Evolutionary conservation across 2,888 invertebrate species (phyloP).

Genomic region (Epinotia bilunana): DNA sequence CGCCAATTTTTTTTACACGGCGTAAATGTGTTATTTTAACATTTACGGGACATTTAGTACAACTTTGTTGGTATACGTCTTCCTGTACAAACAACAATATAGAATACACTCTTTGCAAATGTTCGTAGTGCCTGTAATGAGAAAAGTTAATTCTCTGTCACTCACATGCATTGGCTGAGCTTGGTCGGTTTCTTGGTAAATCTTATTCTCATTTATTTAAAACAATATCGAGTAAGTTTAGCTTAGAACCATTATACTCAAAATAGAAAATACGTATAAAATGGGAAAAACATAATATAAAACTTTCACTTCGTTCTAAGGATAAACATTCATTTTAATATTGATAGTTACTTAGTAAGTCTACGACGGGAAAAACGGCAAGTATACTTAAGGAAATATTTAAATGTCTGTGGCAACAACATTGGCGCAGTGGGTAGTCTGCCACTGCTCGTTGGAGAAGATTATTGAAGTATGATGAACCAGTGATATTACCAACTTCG

Average conservation of each 20-base stretch:
- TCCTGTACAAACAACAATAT: constrained; percentile 3
- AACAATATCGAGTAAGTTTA: neutral
- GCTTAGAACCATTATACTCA: neutral
- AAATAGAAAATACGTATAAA: neutral
- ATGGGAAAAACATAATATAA: neutral
- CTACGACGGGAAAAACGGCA: constrained; percentile 2
- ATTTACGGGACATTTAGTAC: constrained; percentile 16
- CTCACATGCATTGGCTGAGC: constrained; percentile 28
- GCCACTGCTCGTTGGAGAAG: constrained; percentile 20
- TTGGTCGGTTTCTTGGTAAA: constrained; percentile 9
- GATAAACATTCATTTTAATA: constrained; percentile 4
- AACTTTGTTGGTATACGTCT: constrained; percentile 14
- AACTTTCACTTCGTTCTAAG: constrained; percentile 11
- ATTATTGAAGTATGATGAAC: constrained; percentile 16
- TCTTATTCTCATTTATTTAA: neutral
- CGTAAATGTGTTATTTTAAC: constrained; percentile 14
- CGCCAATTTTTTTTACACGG: constrained; percentile 21
- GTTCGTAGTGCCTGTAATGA: constrained; percentile 15
- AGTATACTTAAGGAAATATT: constrained; percentile 25
- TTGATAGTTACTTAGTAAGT: constrained; percentile 10
- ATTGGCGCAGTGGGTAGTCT: constrained; percentile 34
- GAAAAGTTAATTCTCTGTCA: constrained; percentile 33
- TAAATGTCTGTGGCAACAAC: constrained; percentile 16
- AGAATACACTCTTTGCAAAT: constrained; percentile 7
- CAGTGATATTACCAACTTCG: neutral